Base-by-base conservation (phyloP, 2,797 vertebrate genomes). In the Smutsia temminckii region DNA sequence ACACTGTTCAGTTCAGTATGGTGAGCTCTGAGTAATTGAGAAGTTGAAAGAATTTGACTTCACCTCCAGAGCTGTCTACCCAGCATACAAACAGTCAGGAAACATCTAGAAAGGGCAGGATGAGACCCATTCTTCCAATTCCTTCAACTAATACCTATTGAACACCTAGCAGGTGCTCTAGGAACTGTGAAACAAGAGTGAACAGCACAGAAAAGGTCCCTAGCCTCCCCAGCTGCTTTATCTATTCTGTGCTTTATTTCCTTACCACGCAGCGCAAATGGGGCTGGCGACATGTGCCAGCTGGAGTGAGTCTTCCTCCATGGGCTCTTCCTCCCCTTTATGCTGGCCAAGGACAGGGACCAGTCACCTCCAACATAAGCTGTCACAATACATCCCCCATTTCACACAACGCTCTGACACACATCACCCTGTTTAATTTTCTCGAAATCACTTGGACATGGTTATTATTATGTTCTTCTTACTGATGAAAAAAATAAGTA, bases 351-450 rank as follows among this genome's bases (percentile, higher is more conserved):
- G 4, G 18, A 10, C 2, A 25, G 34, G 11, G 46, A 68, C 25
- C 20, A 16, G 8, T 5, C 5, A 12, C 25, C 63, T 14, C 1
- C 34, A 11, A 13, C 29, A 29, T 0, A 3, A 11, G 6, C 29
- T 21, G 32, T 49, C 23, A 13, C 2, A 11, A 29, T 16, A 23
- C 14, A 14, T 21, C 16, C 89, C 3, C 27, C 4, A 3, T 71
- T 55, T 37, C 37, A 8, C 68, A 20, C 3, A 1, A 10, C 4
- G 6, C 0, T 6, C 11, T n/a, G 9, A 7, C 0, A 2, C 5
- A 53, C 34, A 37, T 37, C 1, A 27, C 59, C 16, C 4, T 25
- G 2, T 72, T 68, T 34, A 42, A 29, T 71, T 53, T 40, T 68
- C 34, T 68, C 1, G 1, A 61, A 89, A 57, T 21, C 14, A 32